Conservation (phyloP, 2,888 invertebrate genomes). For the Ernsta delagoae region DNA sequence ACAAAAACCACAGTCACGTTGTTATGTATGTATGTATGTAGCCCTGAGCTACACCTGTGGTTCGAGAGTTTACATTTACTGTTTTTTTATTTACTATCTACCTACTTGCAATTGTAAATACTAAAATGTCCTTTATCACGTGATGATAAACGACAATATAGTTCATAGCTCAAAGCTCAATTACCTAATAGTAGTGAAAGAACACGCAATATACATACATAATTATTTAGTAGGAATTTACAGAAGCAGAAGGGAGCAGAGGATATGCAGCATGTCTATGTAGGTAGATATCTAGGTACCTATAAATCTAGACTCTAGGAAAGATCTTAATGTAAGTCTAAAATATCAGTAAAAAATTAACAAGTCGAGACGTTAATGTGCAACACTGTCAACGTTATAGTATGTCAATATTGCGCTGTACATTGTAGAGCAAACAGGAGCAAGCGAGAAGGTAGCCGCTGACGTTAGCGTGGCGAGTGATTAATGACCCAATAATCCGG, state of each 20-base stretch:
- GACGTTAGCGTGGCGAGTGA: slow-evolving; percentile 65
- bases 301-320: too few relatives aligned
- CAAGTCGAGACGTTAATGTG: not conserved
- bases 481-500: slow-evolving; percentile 83
- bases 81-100: not conserved
- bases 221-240: too few relatives aligned
- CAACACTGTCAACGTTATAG: not conserved
- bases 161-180: too few relatives aligned
- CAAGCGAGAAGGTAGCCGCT: slow-evolving; percentile 44
- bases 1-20: slow-evolving; percentile 58
- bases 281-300: too few relatives aligned
- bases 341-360: not conserved
- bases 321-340: too few relatives aligned
- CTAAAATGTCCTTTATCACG: too few relatives aligned
- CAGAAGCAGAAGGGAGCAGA: too few relatives aligned
- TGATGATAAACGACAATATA: too few relatives aligned
- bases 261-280: too few relatives aligned
- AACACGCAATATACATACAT: too few relatives aligned
- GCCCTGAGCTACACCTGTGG: slow-evolving; percentile 27
- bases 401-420: not conserved
- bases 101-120: too few relatives aligned
- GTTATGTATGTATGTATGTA: slow-evolving; percentile 26
- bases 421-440: slow-evolving; percentile 17
- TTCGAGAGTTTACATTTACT: slow-evolving; percentile 19
- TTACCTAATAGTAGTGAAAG: too few relatives aligned